phyloP scores from a whole-genome alignment of 1,140 invertebrate species.

The Homarus americanus region DNA sequence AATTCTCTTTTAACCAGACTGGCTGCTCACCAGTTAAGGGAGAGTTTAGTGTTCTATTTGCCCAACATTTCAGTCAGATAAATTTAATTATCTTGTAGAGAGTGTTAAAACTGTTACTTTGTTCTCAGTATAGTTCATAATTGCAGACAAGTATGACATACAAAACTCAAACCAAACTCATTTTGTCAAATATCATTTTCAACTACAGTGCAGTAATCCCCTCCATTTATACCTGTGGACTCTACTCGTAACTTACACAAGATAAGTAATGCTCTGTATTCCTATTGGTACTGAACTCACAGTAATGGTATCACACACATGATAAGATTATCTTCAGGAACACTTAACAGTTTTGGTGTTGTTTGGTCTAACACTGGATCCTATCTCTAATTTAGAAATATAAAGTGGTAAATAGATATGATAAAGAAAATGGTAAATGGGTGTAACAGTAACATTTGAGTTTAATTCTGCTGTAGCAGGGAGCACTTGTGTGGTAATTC shows the following conservation, averaged over 20 bases:
- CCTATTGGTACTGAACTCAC: not conserved
- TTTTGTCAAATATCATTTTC: not conserved
- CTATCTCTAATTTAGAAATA: not conserved
- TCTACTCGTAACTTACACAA: not conserved
- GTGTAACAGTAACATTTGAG: constrained; percentile 1
- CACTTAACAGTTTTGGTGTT: not conserved
- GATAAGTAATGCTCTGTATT: not conserved
- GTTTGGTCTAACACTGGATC: not conserved
- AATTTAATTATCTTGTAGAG: not conserved
- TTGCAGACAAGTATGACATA: not conserved
- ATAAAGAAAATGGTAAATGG: not conserved
- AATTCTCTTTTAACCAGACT: too few species aligned
- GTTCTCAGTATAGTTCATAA: not conserved
- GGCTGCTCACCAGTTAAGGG: not conserved
- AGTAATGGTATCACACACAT: not conserved
- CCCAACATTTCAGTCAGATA: not conserved
- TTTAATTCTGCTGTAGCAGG: constrained; percentile 11
- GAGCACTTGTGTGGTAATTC: constrained; percentile 2
- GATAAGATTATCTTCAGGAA: not conserved
- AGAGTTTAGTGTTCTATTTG: constrained; percentile 1
- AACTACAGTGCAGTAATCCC: not conserved
- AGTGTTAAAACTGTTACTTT: not conserved
- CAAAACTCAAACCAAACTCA: not conserved
- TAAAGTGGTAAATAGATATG: not conserved
- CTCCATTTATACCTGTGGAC: not conserved